Conservation (phyloP, 2,797 vertebrate genomes). For the Molossus molossus region DNA sequence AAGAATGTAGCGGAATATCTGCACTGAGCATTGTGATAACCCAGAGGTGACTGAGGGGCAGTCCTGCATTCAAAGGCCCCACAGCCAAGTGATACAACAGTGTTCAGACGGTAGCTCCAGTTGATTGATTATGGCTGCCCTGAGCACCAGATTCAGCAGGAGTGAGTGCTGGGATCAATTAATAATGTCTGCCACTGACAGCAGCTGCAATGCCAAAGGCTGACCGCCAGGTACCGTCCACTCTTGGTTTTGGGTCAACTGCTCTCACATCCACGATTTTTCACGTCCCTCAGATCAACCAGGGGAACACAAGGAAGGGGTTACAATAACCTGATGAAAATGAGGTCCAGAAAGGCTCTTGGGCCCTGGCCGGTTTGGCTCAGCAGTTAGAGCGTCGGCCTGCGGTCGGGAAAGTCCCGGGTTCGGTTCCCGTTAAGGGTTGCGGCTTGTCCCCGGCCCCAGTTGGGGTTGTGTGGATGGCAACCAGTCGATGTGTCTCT, state of each 20-base stretch:
- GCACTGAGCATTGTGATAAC: not conserved
- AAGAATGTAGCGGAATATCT: not conserved
- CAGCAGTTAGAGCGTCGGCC: too few relatives aligned
- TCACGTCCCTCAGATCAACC: not conserved
- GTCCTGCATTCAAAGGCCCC: not conserved
- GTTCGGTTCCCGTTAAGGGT: too few relatives aligned
- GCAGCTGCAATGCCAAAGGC: fast-evolving
- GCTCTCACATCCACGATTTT: not conserved
- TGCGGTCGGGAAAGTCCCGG: too few relatives aligned
- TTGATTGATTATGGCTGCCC: not conserved
- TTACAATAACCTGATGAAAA: not conserved
- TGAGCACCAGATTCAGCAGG: not conserved
- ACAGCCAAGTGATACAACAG: not conserved
- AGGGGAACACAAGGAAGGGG: not conserved
- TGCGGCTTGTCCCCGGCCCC: too few relatives aligned
- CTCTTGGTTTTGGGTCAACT: not conserved
- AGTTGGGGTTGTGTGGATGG: too few relatives aligned
- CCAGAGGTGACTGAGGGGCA: not conserved
- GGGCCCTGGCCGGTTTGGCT: too few relatives aligned
- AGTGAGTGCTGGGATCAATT: not conserved
- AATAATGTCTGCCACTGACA: conserved; percentile 22
- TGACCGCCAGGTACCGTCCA: not conserved
- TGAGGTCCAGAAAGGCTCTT: not conserved
- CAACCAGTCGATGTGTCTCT: too few relatives aligned
- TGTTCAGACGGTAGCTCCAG: not conserved